Conservation (phyloP, 2,797 vertebrate genomes). For the Decapterus maruadsi region DNA sequence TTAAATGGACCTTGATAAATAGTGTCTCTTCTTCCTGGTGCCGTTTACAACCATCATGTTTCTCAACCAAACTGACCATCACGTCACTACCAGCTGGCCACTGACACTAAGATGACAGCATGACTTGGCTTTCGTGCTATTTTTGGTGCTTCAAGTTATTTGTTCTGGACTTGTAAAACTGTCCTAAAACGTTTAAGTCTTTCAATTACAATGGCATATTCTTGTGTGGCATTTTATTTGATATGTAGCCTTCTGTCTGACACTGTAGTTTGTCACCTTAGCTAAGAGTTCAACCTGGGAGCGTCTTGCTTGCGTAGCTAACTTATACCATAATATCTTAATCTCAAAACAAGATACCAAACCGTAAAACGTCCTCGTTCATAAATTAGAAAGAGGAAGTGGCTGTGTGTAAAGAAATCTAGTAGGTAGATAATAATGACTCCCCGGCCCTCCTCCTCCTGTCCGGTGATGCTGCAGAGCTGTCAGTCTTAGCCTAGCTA, state of each 20-base stretch:
- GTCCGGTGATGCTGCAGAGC: slow-evolving; percentile 54
- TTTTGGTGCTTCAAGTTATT: not conserved
- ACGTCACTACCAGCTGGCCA: slow-evolving; percentile 52
- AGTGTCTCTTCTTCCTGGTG: not conserved
- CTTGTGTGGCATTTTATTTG: not conserved
- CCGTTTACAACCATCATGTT: not conserved
- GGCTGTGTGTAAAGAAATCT: accelerated
- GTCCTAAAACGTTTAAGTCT: not conserved
- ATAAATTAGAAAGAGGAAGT: accelerated
- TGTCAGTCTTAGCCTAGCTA: slow-evolving; percentile 60
- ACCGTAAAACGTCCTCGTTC: not conserved
- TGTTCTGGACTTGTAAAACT: not conserved
- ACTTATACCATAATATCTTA: too few relatives aligned
- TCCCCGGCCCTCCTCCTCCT: slow-evolving; percentile 33
- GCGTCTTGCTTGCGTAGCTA: slow-evolving; percentile 11
- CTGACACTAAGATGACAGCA: slow-evolving; percentile 17
- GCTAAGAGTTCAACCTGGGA: not conserved
- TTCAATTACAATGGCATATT: too few relatives aligned
- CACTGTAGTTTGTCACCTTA: not conserved
- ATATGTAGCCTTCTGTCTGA: not conserved
- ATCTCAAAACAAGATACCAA: not conserved
- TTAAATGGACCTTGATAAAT: not conserved
- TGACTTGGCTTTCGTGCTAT: not conserved
- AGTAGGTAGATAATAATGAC: not conserved
- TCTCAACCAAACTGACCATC: slow-evolving; percentile 3